A percentile compares a stretch with the other conserved stretches of the same genome.
Evolutionary conservation across 30 jellyfish, hydroid and myxozoan species (phyloP).

Genomic region (Aurelia coerulea): DNA sequence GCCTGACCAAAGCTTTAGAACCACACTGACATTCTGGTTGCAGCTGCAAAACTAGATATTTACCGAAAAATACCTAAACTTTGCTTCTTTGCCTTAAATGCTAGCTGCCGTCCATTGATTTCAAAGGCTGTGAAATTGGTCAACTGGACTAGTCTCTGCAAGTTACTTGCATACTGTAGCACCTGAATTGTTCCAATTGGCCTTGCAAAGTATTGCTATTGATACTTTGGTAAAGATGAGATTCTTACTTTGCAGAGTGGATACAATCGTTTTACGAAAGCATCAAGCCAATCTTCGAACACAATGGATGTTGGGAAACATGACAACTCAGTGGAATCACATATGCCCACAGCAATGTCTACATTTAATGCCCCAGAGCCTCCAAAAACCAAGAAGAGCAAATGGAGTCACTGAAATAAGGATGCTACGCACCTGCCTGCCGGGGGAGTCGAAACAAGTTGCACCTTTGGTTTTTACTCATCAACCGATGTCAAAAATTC

Average conservation of each 20-base stretch:
- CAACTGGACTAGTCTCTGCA: too few relatives aligned
- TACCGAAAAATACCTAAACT: too few relatives aligned
- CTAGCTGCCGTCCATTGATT: too few relatives aligned
- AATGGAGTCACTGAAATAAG: constrained; percentile 41
- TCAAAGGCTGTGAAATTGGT: too few relatives aligned
- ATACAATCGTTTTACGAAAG: constrained; percentile 85
- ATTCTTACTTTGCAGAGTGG: constrained; percentile 68
- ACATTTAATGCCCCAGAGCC: constrained; percentile 71
- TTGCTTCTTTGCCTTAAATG: too few relatives aligned
- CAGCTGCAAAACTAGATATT: too few relatives aligned
- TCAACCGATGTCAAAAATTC: too few relatives aligned
- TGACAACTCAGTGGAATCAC: constrained; percentile 31
- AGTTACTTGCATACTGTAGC: background rate
- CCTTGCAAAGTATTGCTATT: background rate
- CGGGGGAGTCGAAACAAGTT: too few relatives aligned
- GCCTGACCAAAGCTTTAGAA: too few relatives aligned
- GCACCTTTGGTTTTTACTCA: too few relatives aligned
- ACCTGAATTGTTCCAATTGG: background rate
- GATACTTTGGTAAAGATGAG: background rate
- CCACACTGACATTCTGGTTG: too few relatives aligned
- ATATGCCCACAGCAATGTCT: constrained; percentile 58
- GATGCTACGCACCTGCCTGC: too few relatives aligned
- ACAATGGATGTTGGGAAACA: constrained; percentile 94
- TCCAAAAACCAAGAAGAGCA: constrained; percentile 50
- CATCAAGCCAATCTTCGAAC: constrained; percentile 78